Conservation (phyloP, 2,888 invertebrate species). For the Brachypalpus laphriformis region DNA sequence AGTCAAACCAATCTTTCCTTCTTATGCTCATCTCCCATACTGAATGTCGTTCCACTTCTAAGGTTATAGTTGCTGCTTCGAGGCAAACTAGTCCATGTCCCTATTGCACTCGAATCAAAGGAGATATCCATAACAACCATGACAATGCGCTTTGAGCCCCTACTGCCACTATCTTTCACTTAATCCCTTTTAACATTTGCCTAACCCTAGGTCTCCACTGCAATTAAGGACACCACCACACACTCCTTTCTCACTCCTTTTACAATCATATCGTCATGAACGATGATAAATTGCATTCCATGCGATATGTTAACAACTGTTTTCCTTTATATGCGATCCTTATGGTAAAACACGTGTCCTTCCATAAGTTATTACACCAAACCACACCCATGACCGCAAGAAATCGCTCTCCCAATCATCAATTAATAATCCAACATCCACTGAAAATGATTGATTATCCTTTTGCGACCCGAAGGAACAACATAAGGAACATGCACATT, state of each 20-base stretch:
- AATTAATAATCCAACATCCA: constrained; percentile 67
- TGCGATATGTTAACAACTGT: constrained; percentile 69
- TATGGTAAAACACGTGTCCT: constrained; percentile 69
- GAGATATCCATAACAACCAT: too few species aligned
- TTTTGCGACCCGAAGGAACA: constrained; percentile 45
- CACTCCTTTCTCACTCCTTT: background rate
- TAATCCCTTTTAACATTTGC: constrained; percentile 24
- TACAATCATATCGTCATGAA: background rate
- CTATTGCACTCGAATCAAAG: too few species aligned
- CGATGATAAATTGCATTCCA: constrained; percentile 69
- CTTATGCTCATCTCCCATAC: too few species aligned
- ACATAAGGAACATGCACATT: constrained; percentile 1
- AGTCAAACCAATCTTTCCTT: too few species aligned
- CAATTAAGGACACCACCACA: constrained; percentile 44
- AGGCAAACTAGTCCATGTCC: too few species aligned
- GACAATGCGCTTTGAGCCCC: background rate
- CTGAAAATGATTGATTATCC: constrained; percentile 70
- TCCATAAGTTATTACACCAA: constrained; percentile 40
- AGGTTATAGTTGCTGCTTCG: too few species aligned
- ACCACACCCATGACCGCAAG: constrained; percentile 53
- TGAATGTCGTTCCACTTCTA: too few species aligned
- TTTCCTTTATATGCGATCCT: constrained; percentile 59
- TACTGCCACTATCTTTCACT: constrained; percentile 15
- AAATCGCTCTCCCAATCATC: constrained; percentile 58
- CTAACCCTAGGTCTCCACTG: constrained; percentile 12